These are phyloP conservation scores for roundworm (Caenorhabditis elegans) DNA, from an alignment of 1,140 invertebrate species.

Conservation along the genomic window DNA sequence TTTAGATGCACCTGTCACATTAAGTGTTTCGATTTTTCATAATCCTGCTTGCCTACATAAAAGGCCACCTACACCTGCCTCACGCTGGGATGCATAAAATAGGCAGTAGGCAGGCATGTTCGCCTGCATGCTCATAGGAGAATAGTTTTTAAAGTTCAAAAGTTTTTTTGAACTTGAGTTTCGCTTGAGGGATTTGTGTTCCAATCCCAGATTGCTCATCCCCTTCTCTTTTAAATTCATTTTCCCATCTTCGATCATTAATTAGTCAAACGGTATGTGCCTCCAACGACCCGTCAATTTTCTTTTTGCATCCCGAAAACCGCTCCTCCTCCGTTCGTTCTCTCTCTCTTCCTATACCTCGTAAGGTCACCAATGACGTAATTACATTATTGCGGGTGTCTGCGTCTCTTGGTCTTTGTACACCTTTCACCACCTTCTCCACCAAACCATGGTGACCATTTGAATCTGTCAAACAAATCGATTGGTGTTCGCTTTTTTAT, in stretches of 20 bases:
- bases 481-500: background rate
- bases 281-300: background rate
- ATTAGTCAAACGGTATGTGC: background rate
- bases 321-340: background rate
- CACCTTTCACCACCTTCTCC: slow-evolving; percentile 12
- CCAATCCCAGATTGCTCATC: too few relatives aligned
- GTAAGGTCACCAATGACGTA: slow-evolving; percentile 26
- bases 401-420: background rate
- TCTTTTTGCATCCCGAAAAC: slow-evolving; percentile 13
- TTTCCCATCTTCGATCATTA: background rate
- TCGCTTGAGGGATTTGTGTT: too few relatives aligned
- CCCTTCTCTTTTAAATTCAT: background rate
- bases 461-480: background rate
- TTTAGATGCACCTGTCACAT: too few relatives aligned
- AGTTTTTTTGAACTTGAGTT: too few relatives aligned
- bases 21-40: too few relatives aligned
- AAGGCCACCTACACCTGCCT: too few relatives aligned
- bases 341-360: background rate
- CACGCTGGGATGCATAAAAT: too few relatives aligned
- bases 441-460: background rate
- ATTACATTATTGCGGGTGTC: slow-evolving; percentile 21
- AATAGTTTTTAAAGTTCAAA: too few relatives aligned
- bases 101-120: too few relatives aligned
- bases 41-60: too few relatives aligned
- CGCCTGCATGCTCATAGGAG: too few relatives aligned